A percentile compares a stretch with the other conserved stretches of the same genome.
These are phyloP conservation scores for Caiman crocodilus DNA, from an alignment of 2,797 vertebrate species.

Conservation along the genomic window DNA sequence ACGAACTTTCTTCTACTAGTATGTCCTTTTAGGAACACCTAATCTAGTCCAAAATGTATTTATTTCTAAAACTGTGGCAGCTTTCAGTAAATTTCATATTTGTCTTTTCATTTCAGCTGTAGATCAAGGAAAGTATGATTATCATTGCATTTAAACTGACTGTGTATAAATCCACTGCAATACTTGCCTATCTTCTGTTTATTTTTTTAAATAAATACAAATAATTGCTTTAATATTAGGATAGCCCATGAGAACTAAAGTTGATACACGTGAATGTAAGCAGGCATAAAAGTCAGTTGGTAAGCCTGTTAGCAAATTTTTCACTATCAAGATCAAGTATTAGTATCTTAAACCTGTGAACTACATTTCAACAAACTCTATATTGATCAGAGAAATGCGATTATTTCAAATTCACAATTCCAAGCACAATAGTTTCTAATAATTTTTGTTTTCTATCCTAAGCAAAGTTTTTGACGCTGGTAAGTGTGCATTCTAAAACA, in stretches of 20 bases:
- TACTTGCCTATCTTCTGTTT: conserved; percentile 71
- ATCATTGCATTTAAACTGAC: conserved; percentile 59
- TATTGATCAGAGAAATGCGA: conserved; percentile 69
- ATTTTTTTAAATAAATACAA: conserved; percentile 66
- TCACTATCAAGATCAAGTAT: conserved; percentile 56
- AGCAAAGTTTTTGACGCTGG: conserved; percentile 16
- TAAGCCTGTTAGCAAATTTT: neutral
- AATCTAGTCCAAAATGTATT: conserved; percentile 58
- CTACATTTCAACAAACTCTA: conserved; percentile 51
- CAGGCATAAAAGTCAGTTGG: conserved; percentile 46
- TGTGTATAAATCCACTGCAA: conserved; percentile 63
- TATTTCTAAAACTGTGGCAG: conserved; percentile 71
- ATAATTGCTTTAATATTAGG: conserved; percentile 3
- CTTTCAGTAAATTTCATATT: conserved; percentile 75
- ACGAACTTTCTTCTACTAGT: conserved; percentile 22
- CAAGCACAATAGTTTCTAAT: conserved; percentile 24
- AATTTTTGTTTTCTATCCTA: conserved; percentile 33
- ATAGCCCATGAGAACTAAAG: no score
- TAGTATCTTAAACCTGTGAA: conserved; percentile 32
- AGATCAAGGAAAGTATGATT: conserved; percentile 71
- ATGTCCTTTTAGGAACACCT: conserved; percentile 28
- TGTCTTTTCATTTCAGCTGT: conserved; percentile 63
- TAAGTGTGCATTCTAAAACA: conserved; percentile 47
- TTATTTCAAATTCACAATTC: conserved; percentile 32
- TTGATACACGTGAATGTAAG: conserved; percentile 64